Evolutionary conservation across 2,888 invertebrate genomes (phyloP).

Genomic region (Herminia tarsipennalis): DNA sequence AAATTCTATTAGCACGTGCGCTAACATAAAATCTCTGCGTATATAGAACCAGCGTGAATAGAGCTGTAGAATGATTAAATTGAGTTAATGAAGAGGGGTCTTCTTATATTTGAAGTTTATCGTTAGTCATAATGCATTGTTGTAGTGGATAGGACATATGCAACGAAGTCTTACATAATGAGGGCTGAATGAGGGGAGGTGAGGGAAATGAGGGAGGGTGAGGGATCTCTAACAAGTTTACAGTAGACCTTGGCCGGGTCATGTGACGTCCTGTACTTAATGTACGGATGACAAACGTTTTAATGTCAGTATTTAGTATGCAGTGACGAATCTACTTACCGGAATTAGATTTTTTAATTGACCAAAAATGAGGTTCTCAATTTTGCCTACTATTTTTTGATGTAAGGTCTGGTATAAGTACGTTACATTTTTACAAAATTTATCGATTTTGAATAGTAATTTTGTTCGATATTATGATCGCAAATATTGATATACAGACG

Average conservation of each 20-base stretch:
- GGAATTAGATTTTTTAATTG: no score
- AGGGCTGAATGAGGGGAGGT: conserved; percentile 33
- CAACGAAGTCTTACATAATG: conserved; percentile 51
- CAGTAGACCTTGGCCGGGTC: conserved; percentile 46
- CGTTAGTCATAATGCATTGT: conserved; percentile 47
- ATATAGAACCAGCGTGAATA: conserved; percentile 9
- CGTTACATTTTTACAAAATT: no score
- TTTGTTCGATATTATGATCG: no score
- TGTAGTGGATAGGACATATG: conserved; percentile 46
- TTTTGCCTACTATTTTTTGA: no score
- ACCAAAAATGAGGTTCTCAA: no score
- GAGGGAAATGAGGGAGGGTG: conserved; percentile 9
- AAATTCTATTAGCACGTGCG: conserved; percentile 14
- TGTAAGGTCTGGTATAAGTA: no score
- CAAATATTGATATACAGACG: no score
- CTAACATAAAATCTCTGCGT: conserved; percentile 8
- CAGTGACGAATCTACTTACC: no score
- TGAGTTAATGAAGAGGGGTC: conserved; percentile 9
- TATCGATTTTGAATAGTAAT: no score
- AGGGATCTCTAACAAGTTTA: conserved; percentile 49
- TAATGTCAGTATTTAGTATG: conserved; percentile 8
- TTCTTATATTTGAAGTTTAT: conserved; percentile 14
- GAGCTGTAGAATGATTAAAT: conserved; percentile 7
- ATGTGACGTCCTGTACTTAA: conserved; percentile 21
- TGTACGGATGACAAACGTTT: conserved; percentile 25